Conservation (phyloP, 2,888 invertebrate species). For the Peribatodes rhomboidaria region DNA sequence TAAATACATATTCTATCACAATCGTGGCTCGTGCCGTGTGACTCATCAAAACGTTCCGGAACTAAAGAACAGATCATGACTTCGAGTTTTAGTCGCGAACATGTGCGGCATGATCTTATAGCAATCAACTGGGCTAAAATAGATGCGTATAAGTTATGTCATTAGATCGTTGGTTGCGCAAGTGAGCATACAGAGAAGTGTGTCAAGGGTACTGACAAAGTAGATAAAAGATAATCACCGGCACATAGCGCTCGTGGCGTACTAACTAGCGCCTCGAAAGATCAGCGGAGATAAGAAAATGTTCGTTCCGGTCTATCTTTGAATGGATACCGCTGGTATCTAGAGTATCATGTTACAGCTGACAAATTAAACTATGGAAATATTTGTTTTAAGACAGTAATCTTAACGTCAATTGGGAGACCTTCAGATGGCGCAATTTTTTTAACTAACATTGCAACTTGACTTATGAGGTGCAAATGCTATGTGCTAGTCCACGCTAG, state of each 20-base stretch:
- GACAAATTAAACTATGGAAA: too few relatives aligned
- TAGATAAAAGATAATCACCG: slow-evolving; percentile 55
- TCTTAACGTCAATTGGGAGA: too few relatives aligned
- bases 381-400: too few relatives aligned
- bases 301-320: slow-evolving; percentile 20
- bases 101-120: not conserved
- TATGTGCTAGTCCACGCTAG: too few relatives aligned
- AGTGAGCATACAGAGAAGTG: slow-evolving; percentile 57
- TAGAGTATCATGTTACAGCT: too few relatives aligned
- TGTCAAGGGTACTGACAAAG: slow-evolving; percentile 74
- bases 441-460: too few relatives aligned
- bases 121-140: slow-evolving; percentile 14
- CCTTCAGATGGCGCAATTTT: too few relatives aligned
- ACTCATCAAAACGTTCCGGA: slow-evolving; percentile 40
- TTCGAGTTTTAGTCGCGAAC: slow-evolving; percentile 3
- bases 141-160: slow-evolving; percentile 67
- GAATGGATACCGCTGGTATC: not conserved
- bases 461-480: too few relatives aligned
- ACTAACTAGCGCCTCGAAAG: not conserved
- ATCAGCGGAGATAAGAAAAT: slow-evolving; percentile 2
- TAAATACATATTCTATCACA: slow-evolving; percentile 4
- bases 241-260: slow-evolving; percentile 5
- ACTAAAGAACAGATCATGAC: slow-evolving; percentile 12
- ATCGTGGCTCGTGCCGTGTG: slow-evolving; percentile 31
- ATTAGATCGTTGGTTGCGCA: slow-evolving; percentile 56